Percentiles rank a stretch among this genome's conserved stretches.
Conservation (phyloP, 2,888 invertebrate genomes). For the Chalcosyrphus nemorum region DNA sequence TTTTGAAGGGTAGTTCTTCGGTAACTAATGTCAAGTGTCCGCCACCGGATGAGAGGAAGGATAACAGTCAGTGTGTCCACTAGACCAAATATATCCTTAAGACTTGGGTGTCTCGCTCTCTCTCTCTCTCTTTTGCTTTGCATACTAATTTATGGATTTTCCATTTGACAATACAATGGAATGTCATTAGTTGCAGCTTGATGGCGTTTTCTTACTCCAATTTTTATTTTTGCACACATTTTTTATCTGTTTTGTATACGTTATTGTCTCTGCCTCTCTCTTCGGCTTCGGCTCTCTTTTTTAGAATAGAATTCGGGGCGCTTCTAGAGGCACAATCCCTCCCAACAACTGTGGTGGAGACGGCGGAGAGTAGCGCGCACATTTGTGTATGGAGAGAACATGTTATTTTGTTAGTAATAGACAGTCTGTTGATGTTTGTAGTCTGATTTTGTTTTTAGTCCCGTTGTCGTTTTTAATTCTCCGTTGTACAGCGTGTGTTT, state of each 20-base stretch:
- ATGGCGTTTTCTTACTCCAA: background rate
- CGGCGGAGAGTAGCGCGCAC: background rate
- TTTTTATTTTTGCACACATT: background rate
- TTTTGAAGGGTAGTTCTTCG: constrained; percentile 12
- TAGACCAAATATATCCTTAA: constrained; percentile 33
- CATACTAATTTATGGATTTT: constrained; percentile 65
- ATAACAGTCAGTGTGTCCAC: constrained; percentile 18
- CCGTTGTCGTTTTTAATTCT: constrained; percentile 52
- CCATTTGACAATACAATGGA: constrained; percentile 39
- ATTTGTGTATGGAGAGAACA: constrained; percentile 15
- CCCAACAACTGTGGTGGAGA: too few relatives aligned
- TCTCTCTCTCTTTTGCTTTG: background rate
- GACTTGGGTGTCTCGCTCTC: background rate
- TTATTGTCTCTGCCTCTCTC: constrained; percentile 8
- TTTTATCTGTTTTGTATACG: constrained; percentile 58
- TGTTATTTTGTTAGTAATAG: constrained; percentile 67
- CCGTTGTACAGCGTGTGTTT: constrained; percentile 50
- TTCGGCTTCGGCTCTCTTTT: constrained; percentile 24
- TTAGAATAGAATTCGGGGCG: constrained; percentile 19
- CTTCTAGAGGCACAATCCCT: background rate
- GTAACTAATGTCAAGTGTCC: constrained; percentile 57
- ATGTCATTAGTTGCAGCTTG: constrained; percentile 44
- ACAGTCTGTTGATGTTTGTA: constrained; percentile 73
- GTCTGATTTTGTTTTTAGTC: constrained; percentile 70
- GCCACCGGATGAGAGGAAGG: constrained; percentile 17